Conservation (phyloP, 2,888 invertebrate species). For the Trilocha varians region DNA sequence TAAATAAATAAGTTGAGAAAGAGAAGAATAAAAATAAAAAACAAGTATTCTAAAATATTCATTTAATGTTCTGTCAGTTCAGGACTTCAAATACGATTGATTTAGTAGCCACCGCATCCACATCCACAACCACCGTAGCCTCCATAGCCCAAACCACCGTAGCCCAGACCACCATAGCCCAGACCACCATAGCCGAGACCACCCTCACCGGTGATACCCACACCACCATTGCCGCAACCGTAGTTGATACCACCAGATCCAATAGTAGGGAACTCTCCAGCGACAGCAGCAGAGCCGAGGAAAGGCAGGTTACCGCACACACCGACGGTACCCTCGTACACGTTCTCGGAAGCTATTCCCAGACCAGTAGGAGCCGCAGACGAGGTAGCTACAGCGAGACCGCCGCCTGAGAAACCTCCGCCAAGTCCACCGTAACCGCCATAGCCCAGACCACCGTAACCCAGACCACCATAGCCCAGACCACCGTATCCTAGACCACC, state of each 20-base stretch:
- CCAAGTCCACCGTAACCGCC: constrained; percentile 1
- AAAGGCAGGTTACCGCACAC: constrained; percentile 26
- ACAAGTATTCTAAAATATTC: too few species aligned
- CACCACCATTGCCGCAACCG: constrained; percentile 18
- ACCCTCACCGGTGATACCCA: constrained; percentile 7
- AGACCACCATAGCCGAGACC: constrained; percentile 4
- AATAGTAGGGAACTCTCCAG: constrained; percentile 21
- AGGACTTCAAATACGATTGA: too few species aligned
- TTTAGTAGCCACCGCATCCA: constrained; percentile 9
- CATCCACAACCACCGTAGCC: constrained; percentile 3
- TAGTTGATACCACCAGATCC: constrained; percentile 22
- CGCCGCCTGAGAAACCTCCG: constrained; percentile 14
- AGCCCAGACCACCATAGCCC: constrained; percentile 5
- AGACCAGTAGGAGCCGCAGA: constrained; percentile 21
- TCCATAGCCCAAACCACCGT: constrained; percentile 6
- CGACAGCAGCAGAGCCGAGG: constrained; percentile 22
- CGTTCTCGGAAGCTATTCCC: constrained; percentile 23
- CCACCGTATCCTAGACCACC: neutral
- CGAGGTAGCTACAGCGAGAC: constrained; percentile 18
- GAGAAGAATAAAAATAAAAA: too few species aligned
- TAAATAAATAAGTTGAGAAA: too few species aligned
- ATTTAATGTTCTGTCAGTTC: too few species aligned
- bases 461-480: constrained; percentile 1
- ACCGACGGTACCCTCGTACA: constrained; percentile 20
- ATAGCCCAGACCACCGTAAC: constrained; percentile 1